phyloP scores from a whole-genome alignment of 1,140 invertebrate genomes.

The Neodiprion virginianus region DNA sequence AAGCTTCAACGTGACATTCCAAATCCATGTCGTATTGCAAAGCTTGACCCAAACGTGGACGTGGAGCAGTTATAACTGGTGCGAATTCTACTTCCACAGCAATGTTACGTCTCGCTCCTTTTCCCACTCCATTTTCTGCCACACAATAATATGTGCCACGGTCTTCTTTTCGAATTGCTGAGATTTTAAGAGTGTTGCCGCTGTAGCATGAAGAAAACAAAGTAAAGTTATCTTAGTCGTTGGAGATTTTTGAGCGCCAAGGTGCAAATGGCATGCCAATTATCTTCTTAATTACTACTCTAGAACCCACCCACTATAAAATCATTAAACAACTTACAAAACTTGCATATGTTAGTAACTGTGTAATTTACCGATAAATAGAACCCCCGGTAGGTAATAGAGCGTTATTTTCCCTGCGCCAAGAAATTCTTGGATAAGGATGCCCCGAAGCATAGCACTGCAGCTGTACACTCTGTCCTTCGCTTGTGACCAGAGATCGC shows the following conservation, averaged over 20 bases:
- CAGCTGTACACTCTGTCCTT: constrained; percentile 79
- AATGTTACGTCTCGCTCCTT: constrained; percentile 83
- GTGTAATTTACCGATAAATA: constrained; percentile 66
- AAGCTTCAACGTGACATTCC: constrained; percentile 91
- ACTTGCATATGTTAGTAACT: constrained; percentile 9
- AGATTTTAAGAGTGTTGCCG: constrained; percentile 85
- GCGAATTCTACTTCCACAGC: constrained; percentile 89
- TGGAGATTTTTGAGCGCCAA: background rate
- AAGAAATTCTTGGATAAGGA: constrained; percentile 83
- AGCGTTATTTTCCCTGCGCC: constrained; percentile 92
- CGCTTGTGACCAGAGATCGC: constrained; percentile 81
- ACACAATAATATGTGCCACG: constrained; percentile 93
- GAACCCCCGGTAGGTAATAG: constrained; percentile 88
- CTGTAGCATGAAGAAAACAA: constrained; percentile 57
- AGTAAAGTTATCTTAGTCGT: background rate
- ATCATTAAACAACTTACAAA: no score
- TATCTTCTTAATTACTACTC: no score
- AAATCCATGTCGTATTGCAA: constrained; percentile 92
- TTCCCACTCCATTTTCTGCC: constrained; percentile 89
- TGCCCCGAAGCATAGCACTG: constrained; percentile 89
- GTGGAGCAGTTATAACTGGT: constrained; percentile 83
- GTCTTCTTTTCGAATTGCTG: constrained; percentile 83
- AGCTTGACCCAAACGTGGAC: constrained; percentile 83
- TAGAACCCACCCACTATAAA: no score
- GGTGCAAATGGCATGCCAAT: no score